A percentile compares a stretch with the other conserved stretches of the same genome.
Evolutionary conservation across 2,797 vertebrate species (phyloP).

Genomic region (Propithecus perrieri): DNA sequence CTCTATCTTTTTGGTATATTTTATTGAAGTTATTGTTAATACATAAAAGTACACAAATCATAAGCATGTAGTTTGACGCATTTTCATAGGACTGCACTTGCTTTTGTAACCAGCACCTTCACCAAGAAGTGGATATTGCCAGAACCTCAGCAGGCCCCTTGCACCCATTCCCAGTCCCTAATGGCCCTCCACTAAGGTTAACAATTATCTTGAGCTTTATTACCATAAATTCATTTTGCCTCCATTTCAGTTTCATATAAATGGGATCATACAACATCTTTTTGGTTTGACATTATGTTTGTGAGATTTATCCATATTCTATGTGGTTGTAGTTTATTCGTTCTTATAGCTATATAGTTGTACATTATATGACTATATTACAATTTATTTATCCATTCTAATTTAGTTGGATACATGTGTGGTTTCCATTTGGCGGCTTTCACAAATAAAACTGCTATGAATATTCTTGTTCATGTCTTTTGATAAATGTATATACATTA

Average conservation of each 20-base stretch:
- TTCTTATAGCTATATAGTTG: background rate
- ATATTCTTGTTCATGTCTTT: slow-evolving; percentile 29
- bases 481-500: background rate
- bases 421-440: background rate
- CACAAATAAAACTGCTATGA: slow-evolving; percentile 22
- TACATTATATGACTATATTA: background rate
- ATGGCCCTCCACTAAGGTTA: background rate
- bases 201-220: background rate
- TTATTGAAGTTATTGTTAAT: slow-evolving; percentile 50
- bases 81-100: background rate
- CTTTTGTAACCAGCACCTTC: background rate
- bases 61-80: slow-evolving; percentile 14
- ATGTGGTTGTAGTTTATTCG: background rate
- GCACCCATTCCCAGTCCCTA: background rate
- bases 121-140: background rate
- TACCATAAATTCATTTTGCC: background rate
- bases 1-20: slow-evolving; percentile 16
- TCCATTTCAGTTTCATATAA: background rate
- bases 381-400: slow-evolving; percentile 3
- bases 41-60: background rate
- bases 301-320: slow-evolving; percentile 14
- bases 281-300: background rate
- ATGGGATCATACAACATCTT: background rate
- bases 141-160: background rate
- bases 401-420: background rate